Base-by-base conservation (phyloP, 2,888 invertebrate genomes). In the Athrips mouffetella region DNA sequence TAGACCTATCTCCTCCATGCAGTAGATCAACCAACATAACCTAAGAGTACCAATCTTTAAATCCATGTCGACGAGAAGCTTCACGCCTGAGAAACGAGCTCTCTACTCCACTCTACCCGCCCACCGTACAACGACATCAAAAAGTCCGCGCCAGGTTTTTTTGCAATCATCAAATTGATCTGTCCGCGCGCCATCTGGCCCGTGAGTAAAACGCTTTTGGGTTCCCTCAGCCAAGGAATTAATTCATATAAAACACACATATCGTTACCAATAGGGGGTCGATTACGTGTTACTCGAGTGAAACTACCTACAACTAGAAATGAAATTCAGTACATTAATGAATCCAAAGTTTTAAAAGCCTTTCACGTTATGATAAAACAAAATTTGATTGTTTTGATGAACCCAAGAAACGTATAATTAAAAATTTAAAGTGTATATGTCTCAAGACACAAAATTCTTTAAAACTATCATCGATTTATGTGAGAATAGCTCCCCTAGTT, bases 151-250 rank as follows among this genome's bases (percentile, higher is more conserved):
- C 70, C 65, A 60, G 63, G 58, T 75, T 86, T 86, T 82, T 87
- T 88, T 80, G 81, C 85, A 88, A 88, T 88, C 86, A 87, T 82
- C 82, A 87, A 87, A 88, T 88, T 87, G 87, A 88, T 85, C 83
- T 82, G 79, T 83, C 82, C 86, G 80, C 69, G 70, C 75, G 81
- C 80, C 87, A 87, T 87, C 86, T 88, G 88, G 87, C 76, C 84
- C 84, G 80, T 82, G 73, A 86, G 81, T 79, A 80, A 85, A 84
- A 69, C 78, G 86, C 84, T 87, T 87, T 87, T 64, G 77, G 65
- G 65, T 47, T 65, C 82, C 67, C 72, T 80, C 80, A 82, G 73
- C 81, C 84, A 85, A 77, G 64, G 87, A 87, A 87, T 87, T 86
- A 87, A 87, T 88, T 87, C 82, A 84, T 83, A 84, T 83, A 87